Evolutionary conservation across 1,140 invertebrate genomes (phyloP).

Genomic region (Sarcophaga peregrina): DNA sequence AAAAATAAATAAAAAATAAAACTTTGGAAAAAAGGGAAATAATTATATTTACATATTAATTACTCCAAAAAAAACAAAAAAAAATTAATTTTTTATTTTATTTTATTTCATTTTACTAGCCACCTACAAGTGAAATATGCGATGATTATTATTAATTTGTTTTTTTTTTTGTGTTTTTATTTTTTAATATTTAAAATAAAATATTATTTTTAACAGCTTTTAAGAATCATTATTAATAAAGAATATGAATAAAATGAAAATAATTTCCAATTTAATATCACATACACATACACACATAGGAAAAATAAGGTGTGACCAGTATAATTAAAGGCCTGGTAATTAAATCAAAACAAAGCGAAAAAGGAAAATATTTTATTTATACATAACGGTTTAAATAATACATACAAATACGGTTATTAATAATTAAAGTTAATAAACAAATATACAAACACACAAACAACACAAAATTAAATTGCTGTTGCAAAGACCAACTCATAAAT

Average conservation of each 20-base stretch:
- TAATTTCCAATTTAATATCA: background rate
- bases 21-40: background rate
- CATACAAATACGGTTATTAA: too few species aligned
- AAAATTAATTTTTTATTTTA: background rate
- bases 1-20: background rate
- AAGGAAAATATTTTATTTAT: too few species aligned
- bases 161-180: too few species aligned
- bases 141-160: too few species aligned
- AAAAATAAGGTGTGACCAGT: background rate
- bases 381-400: too few species aligned
- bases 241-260: slow-evolving; percentile 5
- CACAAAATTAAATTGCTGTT: too few species aligned
- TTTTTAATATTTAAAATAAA: background rate
- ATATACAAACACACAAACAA: too few species aligned
- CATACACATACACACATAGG: too few species aligned
- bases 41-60: slow-evolving; percentile 22
- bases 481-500: too few species aligned
- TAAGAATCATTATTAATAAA: background rate
- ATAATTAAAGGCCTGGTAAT: background rate
- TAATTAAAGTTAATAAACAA: too few species aligned
- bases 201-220: slow-evolving; percentile 21
- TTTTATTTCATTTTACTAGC: background rate
- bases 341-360: slow-evolving; percentile 18
- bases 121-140: too few species aligned
- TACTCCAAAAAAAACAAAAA: background rate